phyloP scores from a whole-genome alignment of 2,888 invertebrate genomes.

The Drosophila neotestacea region DNA sequence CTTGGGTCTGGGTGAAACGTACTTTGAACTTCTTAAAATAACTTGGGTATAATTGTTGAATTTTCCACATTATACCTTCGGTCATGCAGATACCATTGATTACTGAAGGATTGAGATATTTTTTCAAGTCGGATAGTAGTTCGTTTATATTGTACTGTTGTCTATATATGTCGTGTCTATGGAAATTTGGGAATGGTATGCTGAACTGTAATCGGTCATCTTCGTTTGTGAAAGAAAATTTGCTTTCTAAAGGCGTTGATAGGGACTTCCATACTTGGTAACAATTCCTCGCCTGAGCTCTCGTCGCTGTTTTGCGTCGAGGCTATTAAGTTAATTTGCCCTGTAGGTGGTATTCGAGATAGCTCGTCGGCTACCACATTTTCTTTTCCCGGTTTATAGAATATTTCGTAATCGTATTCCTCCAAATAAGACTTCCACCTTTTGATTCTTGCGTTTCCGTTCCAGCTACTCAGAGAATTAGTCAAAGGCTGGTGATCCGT shows the following conservation, averaged over 20 bases:
- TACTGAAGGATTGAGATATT: slow-evolving; percentile 2
- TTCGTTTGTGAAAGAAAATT: too few relatives aligned
- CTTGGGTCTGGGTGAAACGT: too few relatives aligned
- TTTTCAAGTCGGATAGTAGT: background rate
- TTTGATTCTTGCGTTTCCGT: slow-evolving; percentile 34
- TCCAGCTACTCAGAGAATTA: slow-evolving; percentile 6
- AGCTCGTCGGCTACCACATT: slow-evolving; percentile 16
- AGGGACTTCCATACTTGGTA: slow-evolving; percentile 38
- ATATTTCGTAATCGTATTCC: slow-evolving; percentile 20
- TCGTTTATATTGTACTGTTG: background rate
- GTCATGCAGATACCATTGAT: background rate
- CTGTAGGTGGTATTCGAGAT: slow-evolving; percentile 14
- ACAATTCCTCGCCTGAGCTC: slow-evolving; percentile 33
- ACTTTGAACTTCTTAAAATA: too few relatives aligned
- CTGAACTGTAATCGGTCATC: background rate
- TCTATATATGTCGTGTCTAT: background rate
- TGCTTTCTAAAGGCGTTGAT: slow-evolving; percentile 39
- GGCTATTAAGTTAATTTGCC: slow-evolving; percentile 30
- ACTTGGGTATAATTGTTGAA: too few relatives aligned
- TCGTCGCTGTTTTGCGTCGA: slow-evolving; percentile 41
- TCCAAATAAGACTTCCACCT: slow-evolving; percentile 44
- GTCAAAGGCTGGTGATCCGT: slow-evolving; percentile 4
- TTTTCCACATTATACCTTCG: too few relatives aligned
- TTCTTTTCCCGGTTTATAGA: too few relatives aligned
- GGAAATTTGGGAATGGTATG: slow-evolving; percentile 33